Percentiles rank a stretch among this genome's conserved stretches.
These are phyloP conservation scores for Drosophila diplacantha DNA, from an alignment of 2,888 invertebrate genomes.

Conservation along the genomic window DNA sequence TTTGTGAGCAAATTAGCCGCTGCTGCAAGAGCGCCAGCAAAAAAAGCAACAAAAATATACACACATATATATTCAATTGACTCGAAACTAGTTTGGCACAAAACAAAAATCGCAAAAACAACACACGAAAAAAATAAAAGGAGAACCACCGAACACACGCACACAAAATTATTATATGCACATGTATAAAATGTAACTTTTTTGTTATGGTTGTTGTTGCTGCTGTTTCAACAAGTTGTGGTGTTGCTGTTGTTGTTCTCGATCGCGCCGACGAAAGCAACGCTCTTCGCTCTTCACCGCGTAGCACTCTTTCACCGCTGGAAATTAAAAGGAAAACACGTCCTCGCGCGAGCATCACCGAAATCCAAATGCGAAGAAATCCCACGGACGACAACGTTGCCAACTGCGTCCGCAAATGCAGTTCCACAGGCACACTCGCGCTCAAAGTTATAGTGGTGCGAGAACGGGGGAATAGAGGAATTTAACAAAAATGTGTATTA, in stretches of 20 bases:
- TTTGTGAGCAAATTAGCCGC: slow-evolving; percentile 49
- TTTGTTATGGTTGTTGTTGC: slow-evolving; percentile 9
- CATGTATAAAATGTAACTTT: slow-evolving; percentile 54
- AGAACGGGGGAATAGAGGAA: not conserved
- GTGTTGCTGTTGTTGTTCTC: not conserved
- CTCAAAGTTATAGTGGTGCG: not conserved
- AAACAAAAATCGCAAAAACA: slow-evolving; percentile 58
- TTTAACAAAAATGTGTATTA: too few relatives aligned
- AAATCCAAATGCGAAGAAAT: slow-evolving; percentile 59
- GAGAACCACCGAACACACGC: slow-evolving; percentile 7
- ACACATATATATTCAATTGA: slow-evolving; percentile 53
- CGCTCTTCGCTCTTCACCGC: slow-evolving; percentile 9
- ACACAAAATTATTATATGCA: slow-evolving; percentile 49
- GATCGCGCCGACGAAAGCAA: slow-evolving; percentile 29
- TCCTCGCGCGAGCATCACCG: slow-evolving; percentile 64
- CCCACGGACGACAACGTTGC: slow-evolving; percentile 35
- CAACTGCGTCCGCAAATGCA: slow-evolving; percentile 35
- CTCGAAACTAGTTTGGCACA: slow-evolving; percentile 66
- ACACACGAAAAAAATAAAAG: slow-evolving; percentile 15
- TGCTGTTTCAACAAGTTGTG: slow-evolving; percentile 1
- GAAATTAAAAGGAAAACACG: slow-evolving; percentile 36
- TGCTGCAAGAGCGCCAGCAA: slow-evolving; percentile 21
- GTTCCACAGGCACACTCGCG: slow-evolving; percentile 17
- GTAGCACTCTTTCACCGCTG: not conserved
- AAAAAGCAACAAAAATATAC: slow-evolving; percentile 10